Evolutionary conservation across 2,113 vertebrate species (phyloP).

Genomic region (Microcebus murinus): DNA sequence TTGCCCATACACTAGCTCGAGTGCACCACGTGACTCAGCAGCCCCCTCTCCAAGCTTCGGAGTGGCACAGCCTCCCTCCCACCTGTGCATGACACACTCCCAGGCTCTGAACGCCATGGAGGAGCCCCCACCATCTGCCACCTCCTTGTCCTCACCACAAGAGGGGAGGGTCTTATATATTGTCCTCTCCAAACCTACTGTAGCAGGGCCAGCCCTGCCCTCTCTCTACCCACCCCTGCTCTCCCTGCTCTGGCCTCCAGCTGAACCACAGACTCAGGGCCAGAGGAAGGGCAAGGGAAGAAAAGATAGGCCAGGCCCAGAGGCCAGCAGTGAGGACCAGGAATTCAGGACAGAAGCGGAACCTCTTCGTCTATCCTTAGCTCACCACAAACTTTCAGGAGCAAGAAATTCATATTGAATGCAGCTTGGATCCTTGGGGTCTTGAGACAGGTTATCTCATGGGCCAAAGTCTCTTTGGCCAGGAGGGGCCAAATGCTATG

Average conservation of each 20-base stretch:
- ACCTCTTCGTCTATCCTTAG: too few species aligned
- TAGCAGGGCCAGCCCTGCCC: background rate
- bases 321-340: background rate
- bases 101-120: background rate
- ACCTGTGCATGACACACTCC: background rate
- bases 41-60: accelerated
- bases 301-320: too few species aligned
- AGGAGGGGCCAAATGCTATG: background rate
- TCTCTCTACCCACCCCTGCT: background rate
- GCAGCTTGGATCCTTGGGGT: background rate
- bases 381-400: background rate
- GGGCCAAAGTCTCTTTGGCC: background rate
- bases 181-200: too few species aligned
- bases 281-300: background rate
- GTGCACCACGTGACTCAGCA: accelerated
- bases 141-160: background rate
- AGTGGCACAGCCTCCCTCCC: background rate
- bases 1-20: accelerated
- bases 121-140: accelerated
- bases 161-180: too few species aligned
- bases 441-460: background rate
- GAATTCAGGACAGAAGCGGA: background rate
- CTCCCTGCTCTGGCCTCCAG: background rate
- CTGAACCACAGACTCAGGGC: background rate
- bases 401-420: background rate